These are phyloP conservation scores for Hesperia comma DNA, from an alignment of 2,888 invertebrate genomes.

Conservation along the genomic window DNA sequence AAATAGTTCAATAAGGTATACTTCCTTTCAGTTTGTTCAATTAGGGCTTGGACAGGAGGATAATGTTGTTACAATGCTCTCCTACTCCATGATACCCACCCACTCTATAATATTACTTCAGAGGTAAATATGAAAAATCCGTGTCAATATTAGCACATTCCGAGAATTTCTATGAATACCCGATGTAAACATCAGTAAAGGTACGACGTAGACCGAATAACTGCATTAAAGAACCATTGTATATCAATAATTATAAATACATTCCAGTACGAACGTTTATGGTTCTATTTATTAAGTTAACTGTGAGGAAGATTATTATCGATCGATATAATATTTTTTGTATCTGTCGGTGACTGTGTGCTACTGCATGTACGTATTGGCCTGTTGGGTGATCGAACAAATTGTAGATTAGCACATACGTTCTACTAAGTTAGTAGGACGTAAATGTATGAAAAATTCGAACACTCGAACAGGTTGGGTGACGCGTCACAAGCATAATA, in stretches of 20 bases:
- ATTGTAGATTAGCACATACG: not conserved
- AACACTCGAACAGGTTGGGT: not conserved
- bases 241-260: not conserved
- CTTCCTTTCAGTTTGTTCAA: too few relatives aligned
- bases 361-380: too few relatives aligned
- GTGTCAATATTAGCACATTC: not conserved
- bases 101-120: too few relatives aligned
- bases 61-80: too few relatives aligned
- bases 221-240: not conserved
- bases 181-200: not conserved
- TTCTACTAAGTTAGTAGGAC: not conserved
- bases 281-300: not conserved
- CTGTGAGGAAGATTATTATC: not conserved
- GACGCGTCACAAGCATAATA: constrained; percentile 21
- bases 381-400: not conserved
- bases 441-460: not conserved
- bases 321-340: too few relatives aligned
- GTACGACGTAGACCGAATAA: not conserved
- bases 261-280: not conserved
- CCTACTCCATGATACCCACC: too few relatives aligned
- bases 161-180: constrained; percentile 1
- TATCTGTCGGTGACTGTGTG: too few relatives aligned
- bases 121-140: too few relatives aligned
- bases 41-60: too few relatives aligned
- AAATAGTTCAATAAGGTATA: too few relatives aligned